Conservation (phyloP, 2,113 vertebrate species). For the Corydoras sp. region DNA sequence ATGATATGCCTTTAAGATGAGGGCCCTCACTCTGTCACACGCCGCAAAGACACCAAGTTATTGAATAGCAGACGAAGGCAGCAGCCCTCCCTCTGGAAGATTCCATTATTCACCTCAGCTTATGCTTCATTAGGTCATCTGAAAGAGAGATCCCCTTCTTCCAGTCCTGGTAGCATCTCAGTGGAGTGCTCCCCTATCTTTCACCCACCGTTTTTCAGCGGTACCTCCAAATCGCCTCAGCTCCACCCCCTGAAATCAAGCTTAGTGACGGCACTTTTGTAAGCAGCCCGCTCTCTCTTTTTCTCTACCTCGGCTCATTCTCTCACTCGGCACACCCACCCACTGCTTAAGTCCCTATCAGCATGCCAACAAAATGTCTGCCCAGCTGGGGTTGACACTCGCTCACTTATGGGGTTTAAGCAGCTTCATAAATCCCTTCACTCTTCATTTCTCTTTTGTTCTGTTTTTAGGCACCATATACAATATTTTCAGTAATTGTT, state of each 20-base stretch:
- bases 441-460: constrained; percentile 41
- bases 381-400: constrained; percentile 69
- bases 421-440: constrained; percentile 57
- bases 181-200: constrained; percentile 53
- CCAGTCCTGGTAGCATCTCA: constrained; percentile 50
- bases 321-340: constrained; percentile 70
- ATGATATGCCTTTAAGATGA: constrained; percentile 63
- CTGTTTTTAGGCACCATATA: not conserved
- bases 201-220: constrained; percentile 41
- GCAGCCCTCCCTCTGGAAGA: constrained; percentile 50
- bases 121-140: constrained; percentile 69
- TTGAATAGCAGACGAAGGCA: constrained; percentile 48
- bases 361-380: constrained; percentile 78
- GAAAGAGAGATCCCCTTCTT: constrained; percentile 60
- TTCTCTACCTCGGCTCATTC: constrained; percentile 55
- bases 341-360: constrained; percentile 78
- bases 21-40: constrained; percentile 45
- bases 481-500: not conserved
- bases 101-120: constrained; percentile 62
- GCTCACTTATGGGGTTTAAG: constrained; percentile 64
- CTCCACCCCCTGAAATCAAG: constrained; percentile 66
- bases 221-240: constrained; percentile 66
- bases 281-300: constrained; percentile 46
- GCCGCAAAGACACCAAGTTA: constrained; percentile 50
- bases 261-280: constrained; percentile 67